These are phyloP conservation scores for Actenoides hombroni DNA, from an alignment of 2,113 vertebrate species.

Conservation along the genomic window DNA sequence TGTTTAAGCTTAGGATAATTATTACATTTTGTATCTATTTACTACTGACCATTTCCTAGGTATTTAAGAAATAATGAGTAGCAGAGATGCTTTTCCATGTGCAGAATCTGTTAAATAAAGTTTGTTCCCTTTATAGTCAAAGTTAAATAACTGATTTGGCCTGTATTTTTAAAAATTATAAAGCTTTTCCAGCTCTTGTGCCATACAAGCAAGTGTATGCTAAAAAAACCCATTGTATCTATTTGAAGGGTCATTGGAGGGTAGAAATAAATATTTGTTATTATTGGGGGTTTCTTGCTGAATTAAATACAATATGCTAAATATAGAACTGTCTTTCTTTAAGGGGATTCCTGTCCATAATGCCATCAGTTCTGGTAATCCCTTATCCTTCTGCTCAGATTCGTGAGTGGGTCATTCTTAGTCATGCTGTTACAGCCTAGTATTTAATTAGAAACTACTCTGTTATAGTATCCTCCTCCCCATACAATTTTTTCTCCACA, in stretches of 20 bases:
- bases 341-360: constrained; percentile 40
- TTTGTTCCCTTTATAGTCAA: not conserved
- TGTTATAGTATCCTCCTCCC: not conserved
- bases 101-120: not conserved
- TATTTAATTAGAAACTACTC: constrained; percentile 26
- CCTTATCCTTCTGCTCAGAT: constrained; percentile 48
- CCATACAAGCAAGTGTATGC: not conserved
- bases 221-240: not conserved
- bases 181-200: not conserved
- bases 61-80: not conserved
- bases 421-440: not conserved
- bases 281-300: not conserved
- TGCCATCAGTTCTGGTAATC: constrained; percentile 54
- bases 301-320: constrained; percentile 20
- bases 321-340: constrained; percentile 41
- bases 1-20: not conserved
- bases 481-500: not conserved
- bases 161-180: not conserved
- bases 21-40: not conserved
- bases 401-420: constrained; percentile 13
- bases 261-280: not conserved
- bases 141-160: not conserved
- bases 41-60: not conserved
- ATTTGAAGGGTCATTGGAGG: not conserved
- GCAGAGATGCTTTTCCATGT: not conserved